These are phyloP conservation scores for Siniperca obscura DNA, from an alignment of 2,797 vertebrate species.

Conservation along the genomic window DNA sequence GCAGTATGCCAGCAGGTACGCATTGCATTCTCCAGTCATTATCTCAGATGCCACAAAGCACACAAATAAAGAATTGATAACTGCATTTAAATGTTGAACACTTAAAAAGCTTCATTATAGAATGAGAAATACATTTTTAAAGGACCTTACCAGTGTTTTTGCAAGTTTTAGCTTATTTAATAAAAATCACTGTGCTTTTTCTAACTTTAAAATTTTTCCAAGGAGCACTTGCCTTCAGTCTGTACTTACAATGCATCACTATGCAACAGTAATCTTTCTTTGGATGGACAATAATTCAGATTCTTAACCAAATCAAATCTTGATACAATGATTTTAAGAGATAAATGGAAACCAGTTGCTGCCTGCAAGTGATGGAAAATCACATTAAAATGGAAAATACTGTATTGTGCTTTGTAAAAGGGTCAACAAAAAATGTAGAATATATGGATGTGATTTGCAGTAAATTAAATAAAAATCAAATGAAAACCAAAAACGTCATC, in stretches of 20 bases:
- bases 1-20: conserved; percentile 95
- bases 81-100: conserved; percentile 21
- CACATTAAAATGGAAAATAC: neutral
- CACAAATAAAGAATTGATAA: neutral
- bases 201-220: neutral
- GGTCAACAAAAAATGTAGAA: neutral
- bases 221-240: neutral
- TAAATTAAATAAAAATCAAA: neutral
- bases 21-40: conserved; percentile 42
- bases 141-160: neutral
- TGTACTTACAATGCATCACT: neutral
- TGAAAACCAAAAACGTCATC: too few relatives aligned
- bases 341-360: neutral
- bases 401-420: conserved; percentile 7
- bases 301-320: conserved; percentile 21
- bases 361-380: conserved; percentile 6
- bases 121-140: neutral
- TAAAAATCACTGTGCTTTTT: neutral
- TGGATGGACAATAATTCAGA: neutral
- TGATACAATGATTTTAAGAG: conserved; percentile 1
- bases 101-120: neutral
- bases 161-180: neutral
- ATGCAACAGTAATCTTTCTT: conserved; percentile 1
- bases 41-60: conserved; percentile 20
- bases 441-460: conserved; percentile 4